A percentile compares a stretch with the other conserved stretches of the same genome.
phyloP scores from a whole-genome alignment of 2,113 vertebrate genomes.

The Hyaena hyaena region DNA sequence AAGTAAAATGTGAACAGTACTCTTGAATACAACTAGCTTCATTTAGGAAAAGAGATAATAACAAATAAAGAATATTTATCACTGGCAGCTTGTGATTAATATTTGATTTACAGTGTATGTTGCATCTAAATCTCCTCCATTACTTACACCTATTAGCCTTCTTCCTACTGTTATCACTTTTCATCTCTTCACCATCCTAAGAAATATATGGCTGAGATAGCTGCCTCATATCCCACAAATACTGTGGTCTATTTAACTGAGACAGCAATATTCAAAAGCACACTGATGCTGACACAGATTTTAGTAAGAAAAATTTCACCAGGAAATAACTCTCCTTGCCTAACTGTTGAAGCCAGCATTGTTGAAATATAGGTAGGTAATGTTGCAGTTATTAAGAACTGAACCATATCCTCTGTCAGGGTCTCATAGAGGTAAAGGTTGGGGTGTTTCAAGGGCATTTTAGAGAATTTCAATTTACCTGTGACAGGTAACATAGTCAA shows the following conservation, averaged over 20 bases:
- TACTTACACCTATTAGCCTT: constrained; percentile 71
- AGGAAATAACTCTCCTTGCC: neutral
- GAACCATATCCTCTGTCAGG: neutral
- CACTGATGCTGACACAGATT: constrained; percentile 61
- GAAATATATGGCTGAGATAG: constrained; percentile 66
- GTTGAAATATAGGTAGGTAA: neutral
- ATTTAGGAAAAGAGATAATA: constrained; percentile 77
- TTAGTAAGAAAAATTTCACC: constrained; percentile 53
- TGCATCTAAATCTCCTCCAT: constrained; percentile 64
- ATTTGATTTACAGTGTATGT: constrained; percentile 75
- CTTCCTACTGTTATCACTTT: constrained; percentile 61
- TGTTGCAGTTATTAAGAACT: neutral
- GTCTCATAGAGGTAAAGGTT: neutral
- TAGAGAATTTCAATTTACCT: constrained; percentile 25
- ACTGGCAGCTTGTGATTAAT: constrained; percentile 70
- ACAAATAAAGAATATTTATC: constrained; percentile 76
- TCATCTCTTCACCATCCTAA: constrained; percentile 36
- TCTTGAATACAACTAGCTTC: constrained; percentile 62
- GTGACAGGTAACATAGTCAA: neutral
- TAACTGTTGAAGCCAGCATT: neutral
- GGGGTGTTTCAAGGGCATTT: neutral
- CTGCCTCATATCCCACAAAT: constrained; percentile 62
- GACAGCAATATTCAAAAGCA: constrained; percentile 45
- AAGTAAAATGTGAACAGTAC: constrained; percentile 53
- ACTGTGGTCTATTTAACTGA: constrained; percentile 64